Conservation (phyloP, 2,113 vertebrate species). For the Mesoclemmys tuberculata region DNA sequence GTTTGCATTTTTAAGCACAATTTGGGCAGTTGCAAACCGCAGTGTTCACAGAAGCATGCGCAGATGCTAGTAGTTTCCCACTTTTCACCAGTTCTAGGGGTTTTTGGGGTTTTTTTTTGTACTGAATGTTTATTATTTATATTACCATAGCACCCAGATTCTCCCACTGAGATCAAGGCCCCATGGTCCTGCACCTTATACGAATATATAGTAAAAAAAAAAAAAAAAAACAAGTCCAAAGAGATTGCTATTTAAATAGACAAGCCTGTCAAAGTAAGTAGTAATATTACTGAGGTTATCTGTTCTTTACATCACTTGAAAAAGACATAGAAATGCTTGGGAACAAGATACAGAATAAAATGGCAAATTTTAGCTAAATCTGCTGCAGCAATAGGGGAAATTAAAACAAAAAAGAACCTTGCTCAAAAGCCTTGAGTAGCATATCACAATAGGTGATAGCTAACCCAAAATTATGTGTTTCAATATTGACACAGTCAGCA, state of each 20-base stretch:
- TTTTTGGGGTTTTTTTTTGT: background rate
- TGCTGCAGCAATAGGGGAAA: background rate
- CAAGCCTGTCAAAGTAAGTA: background rate
- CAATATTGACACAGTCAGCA: background rate
- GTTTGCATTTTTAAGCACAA: background rate
- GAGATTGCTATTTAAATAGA: background rate
- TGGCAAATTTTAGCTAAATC: background rate
- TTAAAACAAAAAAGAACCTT: background rate
- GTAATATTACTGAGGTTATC: background rate
- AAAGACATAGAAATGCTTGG: background rate
- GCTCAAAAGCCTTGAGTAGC: background rate
- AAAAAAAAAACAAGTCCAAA: background rate
- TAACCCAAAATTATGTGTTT: background rate
- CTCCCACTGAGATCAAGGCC: accelerated
- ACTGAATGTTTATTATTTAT: background rate
- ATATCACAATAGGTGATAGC: background rate
- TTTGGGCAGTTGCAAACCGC: background rate
- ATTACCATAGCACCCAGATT: background rate
- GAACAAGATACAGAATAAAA: background rate
- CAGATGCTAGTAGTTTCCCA: background rate
- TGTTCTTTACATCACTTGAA: background rate
- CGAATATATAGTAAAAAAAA: background rate
- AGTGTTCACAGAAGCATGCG: background rate
- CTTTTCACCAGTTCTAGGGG: background rate
- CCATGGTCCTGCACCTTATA: background rate